phyloP scores from a whole-genome alignment of 2,113 vertebrate genomes.

The Strix uralensis region DNA sequence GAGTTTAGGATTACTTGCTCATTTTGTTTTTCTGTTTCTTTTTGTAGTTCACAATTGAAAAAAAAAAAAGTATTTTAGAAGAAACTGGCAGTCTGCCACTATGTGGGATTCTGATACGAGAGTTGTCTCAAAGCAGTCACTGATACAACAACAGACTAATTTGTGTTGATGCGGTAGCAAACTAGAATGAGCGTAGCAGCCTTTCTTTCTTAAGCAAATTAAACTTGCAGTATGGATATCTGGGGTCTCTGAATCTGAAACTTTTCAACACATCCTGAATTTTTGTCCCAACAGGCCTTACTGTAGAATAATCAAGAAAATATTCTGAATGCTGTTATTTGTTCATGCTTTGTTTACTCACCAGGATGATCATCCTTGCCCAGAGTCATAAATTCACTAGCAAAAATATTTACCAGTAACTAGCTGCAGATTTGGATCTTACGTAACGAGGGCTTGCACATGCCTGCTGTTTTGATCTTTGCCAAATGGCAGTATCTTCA shows the following conservation, averaged over 20 bases:
- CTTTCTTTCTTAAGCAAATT: background rate
- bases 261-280: background rate
- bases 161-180: background rate
- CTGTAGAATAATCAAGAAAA: background rate
- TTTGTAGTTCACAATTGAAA: background rate
- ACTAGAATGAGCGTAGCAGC: background rate
- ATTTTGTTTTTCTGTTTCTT: background rate
- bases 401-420: slow-evolving; percentile 48
- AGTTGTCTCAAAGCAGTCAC: background rate
- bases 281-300: background rate
- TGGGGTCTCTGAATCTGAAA: background rate
- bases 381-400: background rate
- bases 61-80: background rate
- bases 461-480: background rate
- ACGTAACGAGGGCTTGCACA: background rate
- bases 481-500: slow-evolving; percentile 36
- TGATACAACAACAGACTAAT: background rate
- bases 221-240: background rate
- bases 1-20: background rate
- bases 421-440: slow-evolving; percentile 19
- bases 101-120: background rate
- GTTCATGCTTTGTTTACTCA: slow-evolving; percentile 3
- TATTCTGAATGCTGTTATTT: background rate
- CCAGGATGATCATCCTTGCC: background rate
- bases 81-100: background rate